Percentiles rank a stretch among this genome's conserved stretches.
These are phyloP conservation scores for Prolemur simus DNA, from an alignment of 2,113 vertebrate genomes.

Conservation along the genomic window DNA sequence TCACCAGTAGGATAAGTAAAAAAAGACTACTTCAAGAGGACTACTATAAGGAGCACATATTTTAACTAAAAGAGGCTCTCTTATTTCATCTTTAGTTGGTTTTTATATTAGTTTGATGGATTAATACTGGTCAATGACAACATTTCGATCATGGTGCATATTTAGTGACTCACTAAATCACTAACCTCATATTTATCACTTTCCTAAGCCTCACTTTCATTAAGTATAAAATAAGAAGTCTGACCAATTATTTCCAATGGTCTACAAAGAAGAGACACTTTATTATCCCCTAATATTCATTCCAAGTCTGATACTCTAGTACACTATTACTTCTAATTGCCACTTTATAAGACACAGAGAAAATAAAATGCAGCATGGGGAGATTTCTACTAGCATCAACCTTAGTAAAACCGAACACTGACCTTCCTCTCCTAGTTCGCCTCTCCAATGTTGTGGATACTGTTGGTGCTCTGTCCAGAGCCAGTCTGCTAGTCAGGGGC, in stretches of 20 bases:
- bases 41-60: neutral
- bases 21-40: neutral
- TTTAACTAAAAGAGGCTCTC: neutral
- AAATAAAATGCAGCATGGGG: neutral
- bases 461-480: neutral
- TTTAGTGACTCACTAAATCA: neutral
- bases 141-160: neutral
- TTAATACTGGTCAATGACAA: neutral
- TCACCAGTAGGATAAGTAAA: neutral
- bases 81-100: neutral
- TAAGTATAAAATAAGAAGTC: neutral
- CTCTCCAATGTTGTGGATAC: neutral
- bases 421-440: rapidly evolving
- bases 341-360: neutral
- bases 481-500: rapidly evolving
- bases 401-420: neutral
- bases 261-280: neutral
- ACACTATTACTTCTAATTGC: neutral
- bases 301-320: neutral
- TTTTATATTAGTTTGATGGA: neutral
- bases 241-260: neutral
- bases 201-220: neutral
- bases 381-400: neutral
- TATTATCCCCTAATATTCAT: neutral
- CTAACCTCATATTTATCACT: neutral